Base-by-base conservation (phyloP, 37 sponge, comb jelly and placozoan species). In the Cladorhizidae sp. region DNA sequence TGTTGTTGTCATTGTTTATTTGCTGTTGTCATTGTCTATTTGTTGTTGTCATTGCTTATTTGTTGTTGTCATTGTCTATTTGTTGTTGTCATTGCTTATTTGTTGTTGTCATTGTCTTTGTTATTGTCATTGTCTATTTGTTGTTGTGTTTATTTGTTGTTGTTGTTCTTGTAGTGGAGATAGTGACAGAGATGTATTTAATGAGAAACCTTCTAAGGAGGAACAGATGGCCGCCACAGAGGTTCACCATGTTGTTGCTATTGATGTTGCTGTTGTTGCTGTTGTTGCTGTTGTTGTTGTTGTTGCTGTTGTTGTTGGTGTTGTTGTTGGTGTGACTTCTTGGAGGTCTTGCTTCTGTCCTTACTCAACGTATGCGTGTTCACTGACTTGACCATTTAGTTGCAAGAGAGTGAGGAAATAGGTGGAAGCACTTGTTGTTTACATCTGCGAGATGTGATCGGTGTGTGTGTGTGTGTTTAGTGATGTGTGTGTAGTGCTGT, bases 121-220 rank as follows among this genome's bases (percentile, higher is more conserved):
- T n/a, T 61, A 12, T 61, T 61, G 28, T 29, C 28, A 29, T n/a
- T 61, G 29, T 61, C 62, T 61, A 17, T 61, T 29, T 61, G 62
- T 29, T 61, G 3, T 12, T 29, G 29, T 28, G 62, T 12, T 23
- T 61, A 17, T 29, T 28, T 61, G 25, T 61, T 61, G 29, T 9
- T 9, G 5, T 9, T 45, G 49, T 45, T 72, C 43, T 6, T 67
- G 62, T 57, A 85, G 91, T 14, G 77, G 77, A 35, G 91, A 90
- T 12, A 81, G 79, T 82, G 98, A 97, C 31, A 72, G 98, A 83
- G 98, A 97, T 79, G 95, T 97, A 37, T 92, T 94, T 74, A 97
- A 97, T 81, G 98, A 97, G 82, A 94, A 92, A 67, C 98, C 98
- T 29, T 92, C 98, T 39, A 90, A 90, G 40, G 98, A 97, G 59